Evolutionary conservation across 2,888 invertebrate species (phyloP), one percentile per base, ranked within the genome.

Genomic region (Scotopteryx bipunctaria): DNA sequence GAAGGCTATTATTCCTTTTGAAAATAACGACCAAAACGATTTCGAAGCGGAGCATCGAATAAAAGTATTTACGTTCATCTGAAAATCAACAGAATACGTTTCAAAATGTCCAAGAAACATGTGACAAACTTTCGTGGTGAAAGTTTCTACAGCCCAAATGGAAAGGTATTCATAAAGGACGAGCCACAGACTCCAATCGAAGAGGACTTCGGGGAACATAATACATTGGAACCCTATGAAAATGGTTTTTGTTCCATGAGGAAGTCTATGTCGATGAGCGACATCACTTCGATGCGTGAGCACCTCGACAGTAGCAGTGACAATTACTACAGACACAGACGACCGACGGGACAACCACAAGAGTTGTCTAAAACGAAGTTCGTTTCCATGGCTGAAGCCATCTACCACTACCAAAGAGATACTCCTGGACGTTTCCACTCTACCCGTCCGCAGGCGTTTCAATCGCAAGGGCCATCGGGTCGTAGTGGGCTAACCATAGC

Each of bases 381-480:
- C 69, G 86, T 92, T n/a, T 91, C 92, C 1, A 84, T 92, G 86
- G 93, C 93, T 4, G 92, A 93, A 71, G 86, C 90, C 43, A 82
- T 93, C 44, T 87, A 87, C 53, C 91, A 91, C 53, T 92, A 85
- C 69, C 91, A 92, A 58, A 89, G 81, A 50, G 91, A 91, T 62
- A 93, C 93, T 3, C 93, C 93, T 2, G 91, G 91, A 6, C 83
- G 93, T 17, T 93, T 92, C 58, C 90, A 79, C 61, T 69, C 87
- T 0, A 69, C 66, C 5, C 76, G 76, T 8, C 76, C 81, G 0
- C 73, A 71, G 59, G 61, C 59, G 37, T 82, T 84, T 55, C 71
- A 73, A 32, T 66, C 83, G 1, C 74, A 75, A 57, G 67, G 62
- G 23, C 41, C 52, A 21, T 55, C 57, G 3, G 76, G 73, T 6